Conservation (phyloP, 1,140 invertebrate species). For the Hypsibius dujardini region DNA sequence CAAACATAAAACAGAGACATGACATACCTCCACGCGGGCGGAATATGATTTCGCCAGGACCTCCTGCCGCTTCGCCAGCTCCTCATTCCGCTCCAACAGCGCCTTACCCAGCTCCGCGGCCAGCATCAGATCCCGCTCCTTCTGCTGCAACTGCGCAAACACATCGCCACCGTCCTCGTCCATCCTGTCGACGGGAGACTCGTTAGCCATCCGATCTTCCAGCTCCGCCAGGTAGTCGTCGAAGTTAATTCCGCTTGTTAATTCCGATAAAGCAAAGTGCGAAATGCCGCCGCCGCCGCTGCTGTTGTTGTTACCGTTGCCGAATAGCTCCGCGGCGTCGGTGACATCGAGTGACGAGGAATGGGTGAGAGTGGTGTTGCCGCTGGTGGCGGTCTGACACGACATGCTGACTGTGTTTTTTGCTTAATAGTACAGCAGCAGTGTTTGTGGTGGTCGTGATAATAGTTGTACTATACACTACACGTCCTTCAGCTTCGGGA, state of each 20-base stretch:
- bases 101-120: slow-evolving; percentile 88
- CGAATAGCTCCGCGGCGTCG: no score
- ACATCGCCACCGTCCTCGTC: slow-evolving; percentile 45
- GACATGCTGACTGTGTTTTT: no score
- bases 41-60: slow-evolving; percentile 65
- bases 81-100: slow-evolving; percentile 76
- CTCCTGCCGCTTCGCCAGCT: slow-evolving; percentile 68
- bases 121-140: slow-evolving; percentile 73
- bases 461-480: no score
- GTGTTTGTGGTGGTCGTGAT: no score
- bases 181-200: slow-evolving; percentile 33
- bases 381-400: no score
- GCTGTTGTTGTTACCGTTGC: background rate
- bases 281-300: background rate
- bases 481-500: no score
- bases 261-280: slow-evolving; percentile 1
- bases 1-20: no score
- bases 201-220: background rate
- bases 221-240: slow-evolving; percentile 7
- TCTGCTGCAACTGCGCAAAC: slow-evolving; percentile 63
- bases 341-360: no score
- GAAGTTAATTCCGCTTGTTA: background rate
- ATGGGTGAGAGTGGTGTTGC: no score
- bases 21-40: slow-evolving; percentile 71
- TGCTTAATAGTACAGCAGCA: no score